Evolutionary conservation across 2,888 invertebrate species (phyloP), one percentile per base, ranked within the genome.

Genomic region (Noctua fimbriata): DNA sequence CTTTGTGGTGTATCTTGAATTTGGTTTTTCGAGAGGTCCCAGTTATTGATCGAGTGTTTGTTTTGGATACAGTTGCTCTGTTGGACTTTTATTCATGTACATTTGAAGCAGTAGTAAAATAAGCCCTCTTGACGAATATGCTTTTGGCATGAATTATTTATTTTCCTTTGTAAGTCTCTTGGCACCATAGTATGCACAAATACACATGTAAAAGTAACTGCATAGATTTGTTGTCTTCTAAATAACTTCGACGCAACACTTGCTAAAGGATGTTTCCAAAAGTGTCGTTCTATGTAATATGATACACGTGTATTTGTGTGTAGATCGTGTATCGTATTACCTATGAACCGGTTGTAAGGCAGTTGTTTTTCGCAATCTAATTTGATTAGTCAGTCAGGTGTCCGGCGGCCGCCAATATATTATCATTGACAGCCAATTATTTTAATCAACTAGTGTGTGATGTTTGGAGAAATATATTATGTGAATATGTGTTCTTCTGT

Each of bases 331-430:
- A 71, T 78, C 78, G 41, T 55, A 74, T 87, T 83, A 84, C 85
- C 78, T 88, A 76, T 83, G 79, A 85, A 89, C 89, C 85, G 85
- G 87, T 88, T 82, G 49, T 78, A 18, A 58, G 73, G 66, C 72
- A 70, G 74, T 72, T 78, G 66, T 78, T 76, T 86, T 84, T 76
- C 72, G 73, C 71, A 78, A 52, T 73, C 73, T 85, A 79, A 83
- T 86, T 83, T 82, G 77, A 86, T 83, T 83, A 81, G 79, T 73
- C 80, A 80, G 81, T 79, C 85, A 80, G 87, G 85, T 84, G 81
- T 76, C 76, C 73, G 69, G 66, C 78, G 60, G 76, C 63, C 66
- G 52, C 47, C 75, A 70, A 74, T 86, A 75, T 76, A 73, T 73
- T 78, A 81, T 73, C 65, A 84, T 84, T 80, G 84, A 79, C 81